Evolutionary conservation across 1,140 invertebrate genomes (phyloP).

Genomic region (Octopus bimaculoides): DNA sequence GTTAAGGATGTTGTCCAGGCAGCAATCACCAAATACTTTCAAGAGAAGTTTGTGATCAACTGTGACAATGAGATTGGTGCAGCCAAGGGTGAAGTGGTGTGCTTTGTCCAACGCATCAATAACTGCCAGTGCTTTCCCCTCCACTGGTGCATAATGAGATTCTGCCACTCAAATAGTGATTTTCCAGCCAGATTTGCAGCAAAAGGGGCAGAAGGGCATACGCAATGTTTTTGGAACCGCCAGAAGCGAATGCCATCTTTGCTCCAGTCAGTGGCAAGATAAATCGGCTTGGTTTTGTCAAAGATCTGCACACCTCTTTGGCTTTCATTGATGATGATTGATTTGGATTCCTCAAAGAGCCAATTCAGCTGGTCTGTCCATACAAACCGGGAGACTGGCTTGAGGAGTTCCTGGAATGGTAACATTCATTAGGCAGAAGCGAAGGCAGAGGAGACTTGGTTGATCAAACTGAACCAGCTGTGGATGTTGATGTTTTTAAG

Average conservation of each 20-base stretch:
- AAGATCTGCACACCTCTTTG: constrained; percentile 20
- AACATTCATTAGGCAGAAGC: constrained; percentile 21
- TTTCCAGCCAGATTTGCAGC: constrained; percentile 23
- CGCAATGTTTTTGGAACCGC: constrained; percentile 29
- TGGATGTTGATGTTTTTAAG: constrained; percentile 25
- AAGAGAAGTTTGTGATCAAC: constrained; percentile 28
- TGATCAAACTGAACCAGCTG: constrained; percentile 30
- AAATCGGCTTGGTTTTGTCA: constrained; percentile 20
- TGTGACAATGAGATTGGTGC: no score
- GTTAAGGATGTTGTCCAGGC: constrained; percentile 24
- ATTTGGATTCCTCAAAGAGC: constrained; percentile 20
- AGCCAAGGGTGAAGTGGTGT: no score
- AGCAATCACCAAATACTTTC: constrained; percentile 25
- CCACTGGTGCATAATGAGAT: constrained; percentile 32
- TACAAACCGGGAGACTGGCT: constrained; percentile 18
- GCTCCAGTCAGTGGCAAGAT: constrained; percentile 32
- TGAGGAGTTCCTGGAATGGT: constrained; percentile 25
- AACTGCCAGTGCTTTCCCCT: constrained; percentile 36
- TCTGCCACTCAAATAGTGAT: constrained; percentile 36
- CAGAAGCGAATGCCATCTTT: constrained; percentile 22
- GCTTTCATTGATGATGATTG: no score
- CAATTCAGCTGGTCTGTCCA: constrained; percentile 24
- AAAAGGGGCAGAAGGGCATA: constrained; percentile 18
- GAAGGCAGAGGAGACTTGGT: constrained; percentile 24
- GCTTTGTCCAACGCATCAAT: background rate